Percentiles rank a stretch among this genome's conserved stretches.
Evolutionary conservation across 2,888 invertebrate genomes (phyloP).

Genomic region (Xanthorhoe spadicearia): DNA sequence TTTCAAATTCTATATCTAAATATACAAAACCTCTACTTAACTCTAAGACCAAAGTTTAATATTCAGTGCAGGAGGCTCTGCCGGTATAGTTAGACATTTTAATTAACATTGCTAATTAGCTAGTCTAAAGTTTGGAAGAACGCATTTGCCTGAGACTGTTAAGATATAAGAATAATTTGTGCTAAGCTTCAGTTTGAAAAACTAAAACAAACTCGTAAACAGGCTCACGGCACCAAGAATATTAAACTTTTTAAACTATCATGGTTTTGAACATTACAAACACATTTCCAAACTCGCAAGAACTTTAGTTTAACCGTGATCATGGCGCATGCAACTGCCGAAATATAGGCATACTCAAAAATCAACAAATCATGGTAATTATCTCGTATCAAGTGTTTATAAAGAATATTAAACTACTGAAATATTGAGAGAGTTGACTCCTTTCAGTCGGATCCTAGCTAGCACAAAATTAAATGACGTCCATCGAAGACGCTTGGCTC

Average conservation of each 20-base stretch:
- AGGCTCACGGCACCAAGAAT: neutral
- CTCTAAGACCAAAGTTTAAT: slow-evolving; percentile 24
- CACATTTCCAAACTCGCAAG: no score
- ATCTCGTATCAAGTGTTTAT: no score
- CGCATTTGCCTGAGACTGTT: slow-evolving; percentile 25
- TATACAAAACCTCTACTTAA: neutral
- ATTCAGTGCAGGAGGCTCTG: slow-evolving; percentile 23
- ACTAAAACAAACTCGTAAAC: neutral
- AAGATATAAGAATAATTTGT: slow-evolving; percentile 18
- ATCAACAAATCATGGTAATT: no score
- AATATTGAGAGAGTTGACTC: neutral
- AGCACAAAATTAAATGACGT: slow-evolving; percentile 34
- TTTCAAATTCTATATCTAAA: neutral
- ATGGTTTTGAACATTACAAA: no score
- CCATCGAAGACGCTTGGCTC: slow-evolving; percentile 35
- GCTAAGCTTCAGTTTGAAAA: neutral
- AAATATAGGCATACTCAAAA: no score
- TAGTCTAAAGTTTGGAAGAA: slow-evolving; percentile 28
- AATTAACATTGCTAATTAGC: slow-evolving; percentile 37
- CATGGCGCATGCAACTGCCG: no score
- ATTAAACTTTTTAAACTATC: no score
- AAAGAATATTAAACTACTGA: neutral
- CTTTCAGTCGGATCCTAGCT: no score
- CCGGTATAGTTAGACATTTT: slow-evolving; percentile 30
- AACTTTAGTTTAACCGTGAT: no score